A percentile compares a stretch with the other conserved stretches of the same genome.
Evolutionary conservation across 2,113 vertebrate genomes (phyloP).

Genomic region (Mormyrus iriodes): DNA sequence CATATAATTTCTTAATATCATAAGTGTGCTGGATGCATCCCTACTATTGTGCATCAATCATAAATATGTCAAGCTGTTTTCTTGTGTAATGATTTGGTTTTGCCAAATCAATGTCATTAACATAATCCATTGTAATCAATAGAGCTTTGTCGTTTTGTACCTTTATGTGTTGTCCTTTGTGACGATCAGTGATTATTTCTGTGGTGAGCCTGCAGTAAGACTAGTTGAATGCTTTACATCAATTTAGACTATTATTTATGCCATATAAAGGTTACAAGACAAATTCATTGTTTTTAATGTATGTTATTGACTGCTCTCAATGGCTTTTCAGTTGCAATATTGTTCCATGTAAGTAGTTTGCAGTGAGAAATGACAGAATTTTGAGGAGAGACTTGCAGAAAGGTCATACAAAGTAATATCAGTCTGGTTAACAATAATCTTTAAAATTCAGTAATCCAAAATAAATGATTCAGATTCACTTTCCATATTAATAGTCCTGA

Average conservation of each 20-base stretch:
- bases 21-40: conserved; percentile 26
- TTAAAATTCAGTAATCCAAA: background rate
- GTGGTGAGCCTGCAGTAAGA: conserved; percentile 20
- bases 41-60: conserved; percentile 24
- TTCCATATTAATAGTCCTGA: no score
- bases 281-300: conserved; percentile 17
- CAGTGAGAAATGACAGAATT: conserved; percentile 24
- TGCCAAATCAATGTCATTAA: conserved; percentile 33
- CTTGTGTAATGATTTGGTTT: conserved; percentile 13
- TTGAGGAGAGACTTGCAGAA: background rate
- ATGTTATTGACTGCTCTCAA: conserved; percentile 13
- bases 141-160: conserved; percentile 20
- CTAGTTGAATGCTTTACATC: conserved; percentile 10
- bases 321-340: conserved; percentile 14
- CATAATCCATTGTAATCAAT: conserved; percentile 35
- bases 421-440: conserved; percentile 19
- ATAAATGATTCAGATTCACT: background rate
- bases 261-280: background rate
- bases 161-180: conserved; percentile 15
- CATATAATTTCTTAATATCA: background rate
- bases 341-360: conserved; percentile 29
- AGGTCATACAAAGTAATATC: conserved; percentile 29
- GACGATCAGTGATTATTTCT: conserved; percentile 17
- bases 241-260: conserved; percentile 16
- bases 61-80: conserved; percentile 27